Base-by-base conservation (phyloP, 1,140 invertebrate species). In the Drepana arcuata region DNA sequence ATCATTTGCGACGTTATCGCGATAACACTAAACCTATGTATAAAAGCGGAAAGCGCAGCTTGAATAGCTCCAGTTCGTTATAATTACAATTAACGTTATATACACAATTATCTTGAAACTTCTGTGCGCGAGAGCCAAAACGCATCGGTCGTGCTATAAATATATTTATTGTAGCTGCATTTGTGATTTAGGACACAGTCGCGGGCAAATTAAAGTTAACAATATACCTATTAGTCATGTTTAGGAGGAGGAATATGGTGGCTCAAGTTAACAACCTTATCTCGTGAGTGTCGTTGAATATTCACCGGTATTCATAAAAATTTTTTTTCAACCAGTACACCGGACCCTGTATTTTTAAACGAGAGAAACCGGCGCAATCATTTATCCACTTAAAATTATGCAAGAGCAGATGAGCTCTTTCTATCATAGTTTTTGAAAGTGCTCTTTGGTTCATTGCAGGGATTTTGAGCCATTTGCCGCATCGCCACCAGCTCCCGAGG, bases 401-500 rank as follows among this genome's bases (percentile, higher is more conserved):
- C n/a, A n/a, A n/a, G n/a, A n/a, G n/a, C n/a, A n/a, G n/a, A n/a
- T n/a, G n/a, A n/a, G n/a, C n/a, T n/a, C n/a, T n/a, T n/a, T n/a
- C n/a, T n/a, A n/a, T n/a, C n/a, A n/a, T n/a, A n/a, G n/a, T n/a
- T n/a, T n/a, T n/a, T n/a, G n/a, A n/a, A n/a, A n/a, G n/a, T n/a
- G n/a, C n/a, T n/a, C n/a, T n/a, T n/a, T n/a, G n/a, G n/a, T n/a
- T 71, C 42, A 70, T 69, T 72, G 4, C 74, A 92, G 91, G 70
- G 89, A 89, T 34, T 89, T 91, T 57, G 88, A 90, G 43, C 86
- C 89, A 26, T 87, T 83, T 38, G 82, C 90, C 9, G 87, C 90
- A 47, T 91, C 90, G 14, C 90, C 90, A 12, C 89, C 90, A 7
- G 87, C 87, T 7, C 86, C 89, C 26, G 90, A 92, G 59, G 90